Conservation (phyloP, 2,113 vertebrate species). For the Calidris pygmaea region DNA sequence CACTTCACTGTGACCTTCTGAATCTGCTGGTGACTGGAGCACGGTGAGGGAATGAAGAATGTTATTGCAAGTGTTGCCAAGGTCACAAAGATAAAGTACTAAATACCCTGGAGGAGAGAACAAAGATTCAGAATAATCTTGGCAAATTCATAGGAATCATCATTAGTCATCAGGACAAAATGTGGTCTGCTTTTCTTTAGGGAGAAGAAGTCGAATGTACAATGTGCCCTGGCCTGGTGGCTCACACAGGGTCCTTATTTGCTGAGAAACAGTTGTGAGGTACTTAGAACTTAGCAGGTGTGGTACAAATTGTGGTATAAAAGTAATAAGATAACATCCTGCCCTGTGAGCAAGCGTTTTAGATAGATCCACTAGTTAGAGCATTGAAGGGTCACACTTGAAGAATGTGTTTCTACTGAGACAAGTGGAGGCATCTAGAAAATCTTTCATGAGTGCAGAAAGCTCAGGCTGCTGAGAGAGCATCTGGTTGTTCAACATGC, state of each 20-base stretch:
- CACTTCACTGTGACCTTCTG: not conserved
- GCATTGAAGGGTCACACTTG: not conserved
- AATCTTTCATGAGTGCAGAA: not conserved
- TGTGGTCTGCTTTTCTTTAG: not conserved
- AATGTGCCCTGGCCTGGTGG: not conserved
- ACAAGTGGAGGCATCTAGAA: not conserved
- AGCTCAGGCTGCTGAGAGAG: not conserved
- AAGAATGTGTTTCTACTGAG: not conserved
- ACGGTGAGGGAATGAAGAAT: not conserved
- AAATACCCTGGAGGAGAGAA: not conserved
- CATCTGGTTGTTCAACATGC: accelerated
- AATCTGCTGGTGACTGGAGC: not conserved
- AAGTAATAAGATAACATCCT: not conserved
- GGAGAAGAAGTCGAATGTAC: not conserved
- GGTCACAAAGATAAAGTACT: not conserved
- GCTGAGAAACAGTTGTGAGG: not conserved
- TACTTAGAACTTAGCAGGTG: not conserved
- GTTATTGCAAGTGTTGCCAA: not conserved
- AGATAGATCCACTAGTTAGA: not conserved
- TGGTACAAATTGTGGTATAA: not conserved
- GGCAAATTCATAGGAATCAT: not conserved
- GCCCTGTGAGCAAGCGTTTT: not conserved
- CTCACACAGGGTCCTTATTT: not conserved
- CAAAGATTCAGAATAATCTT: not conserved
- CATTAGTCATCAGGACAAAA: not conserved